phyloP scores from a whole-genome alignment of 2,888 invertebrate genomes.

The Schizotus pectinicornis region DNA sequence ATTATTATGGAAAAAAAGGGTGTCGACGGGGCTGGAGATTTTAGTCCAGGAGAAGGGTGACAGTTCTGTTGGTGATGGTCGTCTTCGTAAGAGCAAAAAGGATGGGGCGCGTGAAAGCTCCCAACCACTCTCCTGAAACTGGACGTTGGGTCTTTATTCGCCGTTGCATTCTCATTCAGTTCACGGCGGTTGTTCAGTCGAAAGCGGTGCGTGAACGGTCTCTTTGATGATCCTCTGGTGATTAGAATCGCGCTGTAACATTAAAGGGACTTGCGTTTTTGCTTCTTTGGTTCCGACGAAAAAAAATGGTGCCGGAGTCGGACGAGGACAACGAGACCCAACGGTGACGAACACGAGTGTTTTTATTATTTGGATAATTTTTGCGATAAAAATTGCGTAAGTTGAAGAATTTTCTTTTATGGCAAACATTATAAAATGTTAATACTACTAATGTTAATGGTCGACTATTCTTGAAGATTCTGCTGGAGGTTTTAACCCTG shows the following conservation, averaged over 20 bases:
- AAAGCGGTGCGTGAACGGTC: conserved; percentile 24
- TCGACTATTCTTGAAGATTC: too few relatives aligned
- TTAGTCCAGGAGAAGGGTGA: conserved; percentile 19
- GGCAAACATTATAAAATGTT: too few relatives aligned
- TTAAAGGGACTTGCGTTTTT: conserved; percentile 21
- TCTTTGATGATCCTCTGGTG: conserved; percentile 25
- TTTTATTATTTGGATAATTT: too few relatives aligned
- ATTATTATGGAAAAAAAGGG: conserved; percentile 8
- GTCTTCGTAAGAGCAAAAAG: conserved; percentile 14
- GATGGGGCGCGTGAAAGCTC: conserved; percentile 21
- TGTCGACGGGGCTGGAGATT: conserved; percentile 10
- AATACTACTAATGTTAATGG: too few relatives aligned
- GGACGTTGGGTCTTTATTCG: conserved; percentile 29
- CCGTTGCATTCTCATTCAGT: conserved; percentile 34
- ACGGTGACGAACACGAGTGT: too few relatives aligned
- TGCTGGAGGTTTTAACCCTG: too few relatives aligned
- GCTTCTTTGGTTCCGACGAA: too few relatives aligned
- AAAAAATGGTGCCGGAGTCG: too few relatives aligned
- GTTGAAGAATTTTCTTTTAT: too few relatives aligned
- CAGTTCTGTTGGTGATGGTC: too few relatives aligned
- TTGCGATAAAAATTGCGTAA: too few relatives aligned
- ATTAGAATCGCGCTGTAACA: conserved; percentile 22
- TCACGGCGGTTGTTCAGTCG: conserved; percentile 31
- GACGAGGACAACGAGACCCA: too few relatives aligned
- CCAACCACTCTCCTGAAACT: conserved; percentile 28